Evolutionary conservation across 2,797 vertebrate species (phyloP).

Genomic region (Urocyon cinereoargenteus): DNA sequence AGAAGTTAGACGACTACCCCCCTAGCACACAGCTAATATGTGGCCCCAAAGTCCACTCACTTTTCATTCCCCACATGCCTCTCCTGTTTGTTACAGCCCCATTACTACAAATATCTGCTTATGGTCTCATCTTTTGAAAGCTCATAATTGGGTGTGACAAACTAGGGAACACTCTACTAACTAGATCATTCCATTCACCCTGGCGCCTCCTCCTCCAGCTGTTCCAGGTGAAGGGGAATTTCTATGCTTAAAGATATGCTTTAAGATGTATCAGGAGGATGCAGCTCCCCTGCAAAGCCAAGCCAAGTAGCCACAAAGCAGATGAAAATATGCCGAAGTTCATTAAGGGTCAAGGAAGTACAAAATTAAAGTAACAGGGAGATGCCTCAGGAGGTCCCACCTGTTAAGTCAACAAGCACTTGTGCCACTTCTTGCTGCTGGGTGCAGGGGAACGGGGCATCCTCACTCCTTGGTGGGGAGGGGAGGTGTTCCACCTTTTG

Average conservation of each 20-base stretch:
- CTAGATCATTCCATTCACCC: not conserved
- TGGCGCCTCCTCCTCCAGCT: not conserved
- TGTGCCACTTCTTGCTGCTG: no score
- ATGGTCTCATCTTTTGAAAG: slow-evolving; percentile 11
- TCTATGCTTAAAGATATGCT: not conserved
- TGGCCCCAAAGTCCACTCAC: not conserved
- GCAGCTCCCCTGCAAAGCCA: not conserved
- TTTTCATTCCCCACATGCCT: not conserved
- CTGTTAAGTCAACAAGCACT: not conserved
- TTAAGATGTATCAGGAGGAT: not conserved
- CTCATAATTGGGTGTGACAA: not conserved
- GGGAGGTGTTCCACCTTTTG: not conserved
- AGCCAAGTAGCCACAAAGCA: not conserved
- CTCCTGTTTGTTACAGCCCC: not conserved
- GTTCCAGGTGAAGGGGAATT: not conserved
- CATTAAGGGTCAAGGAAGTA: not conserved
- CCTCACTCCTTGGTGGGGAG: not conserved
- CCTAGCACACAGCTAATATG: not conserved
- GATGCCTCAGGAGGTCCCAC: not conserved
- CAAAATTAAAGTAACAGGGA: not conserved
- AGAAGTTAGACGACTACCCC: not conserved
- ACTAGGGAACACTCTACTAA: not conserved
- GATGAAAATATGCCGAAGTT: not conserved
- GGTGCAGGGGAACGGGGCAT: not conserved
- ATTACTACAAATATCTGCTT: not conserved